Evolutionary conservation across 2,888 invertebrate genomes (phyloP), one percentile per base, ranked within the genome.

Genomic region (Siphonodentalium dalli): DNA sequence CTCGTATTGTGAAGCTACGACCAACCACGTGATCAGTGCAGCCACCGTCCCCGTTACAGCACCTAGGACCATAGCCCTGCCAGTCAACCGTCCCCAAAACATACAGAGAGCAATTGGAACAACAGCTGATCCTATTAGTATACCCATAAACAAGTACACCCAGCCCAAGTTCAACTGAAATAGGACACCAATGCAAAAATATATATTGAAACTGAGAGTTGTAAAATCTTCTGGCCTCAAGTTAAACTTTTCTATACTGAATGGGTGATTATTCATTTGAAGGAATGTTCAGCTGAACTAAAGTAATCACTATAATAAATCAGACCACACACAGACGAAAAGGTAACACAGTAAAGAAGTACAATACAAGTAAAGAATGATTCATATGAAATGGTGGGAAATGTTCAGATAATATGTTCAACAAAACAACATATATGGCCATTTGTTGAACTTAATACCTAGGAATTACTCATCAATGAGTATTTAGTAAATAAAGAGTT

Each of bases 141-240:
- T 67, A 1, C 82, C 82, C 78, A 81, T 82, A 53, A 83, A 77
- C 24, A 76, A 59, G 59, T 83, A 82, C 11, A 81, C 67, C 74
- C 81, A 80, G 20, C 74, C 72, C 15, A 82, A 61, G 47, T 66
- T 72, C 21, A 79, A 57, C 76, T 80, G 64, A 9, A 53, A 58
- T 7, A 35, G 13, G 33, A 42, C 11, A 13, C 8, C 24, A 9
- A 8, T 28, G 18, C 27, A 11, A 15, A 13, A 21, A 18, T 34
- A 9, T 18, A 34, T 34, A 18, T 2, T 3, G 3, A 2, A 33
- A 3, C 33, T 4, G 4, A n/a, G 15, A 33, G 4, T 15, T 15
- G 15, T n/a, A n/a, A n/a, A 33, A 15, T 33, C 33, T n/a, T n/a
- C n/a, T 3, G 3, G 3, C 15, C 33, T n/a, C 33, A 15, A n/a